Evolutionary conservation across 2,888 invertebrate genomes (phyloP).

Genomic region (Branchellion lobata): DNA sequence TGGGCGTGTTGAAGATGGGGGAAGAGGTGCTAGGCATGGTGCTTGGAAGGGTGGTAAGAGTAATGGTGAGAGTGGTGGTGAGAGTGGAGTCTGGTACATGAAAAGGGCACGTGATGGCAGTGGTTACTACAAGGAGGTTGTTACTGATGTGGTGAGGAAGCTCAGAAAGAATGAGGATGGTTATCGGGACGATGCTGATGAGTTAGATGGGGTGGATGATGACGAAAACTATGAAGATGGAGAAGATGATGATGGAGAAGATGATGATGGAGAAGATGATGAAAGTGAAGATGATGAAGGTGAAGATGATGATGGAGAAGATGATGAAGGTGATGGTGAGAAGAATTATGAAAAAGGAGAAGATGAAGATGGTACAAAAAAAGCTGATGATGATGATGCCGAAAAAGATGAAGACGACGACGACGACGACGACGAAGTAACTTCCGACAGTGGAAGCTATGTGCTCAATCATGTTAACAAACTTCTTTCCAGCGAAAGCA

Average conservation of each 20-base stretch:
- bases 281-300: slow-evolving; percentile 38
- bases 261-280: slow-evolving; percentile 26
- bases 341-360: neutral
- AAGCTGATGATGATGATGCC: neutral
- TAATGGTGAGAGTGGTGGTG: neutral
- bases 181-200: slow-evolving; percentile 22
- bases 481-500: too few relatives aligned
- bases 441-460: too few relatives aligned
- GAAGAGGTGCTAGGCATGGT: neutral
- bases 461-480: too few relatives aligned
- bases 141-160: slow-evolving; percentile 40
- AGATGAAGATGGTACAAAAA: neutral
- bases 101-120: too few relatives aligned
- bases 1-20: slow-evolving; percentile 10
- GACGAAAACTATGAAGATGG: slow-evolving; percentile 32
- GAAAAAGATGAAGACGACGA: too few relatives aligned
- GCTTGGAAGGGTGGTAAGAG: neutral
- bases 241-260: slow-evolving; percentile 8
- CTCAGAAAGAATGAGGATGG: slow-evolving; percentile 15
- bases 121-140: slow-evolving; percentile 38
- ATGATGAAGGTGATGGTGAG: neutral
- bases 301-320: slow-evolving; percentile 38
- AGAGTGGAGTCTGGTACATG: neutral
- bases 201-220: slow-evolving; percentile 7
- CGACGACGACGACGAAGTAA: too few relatives aligned